Evolutionary conservation across 2,888 invertebrate species (phyloP).

Genomic region (Dynastes hyllus): DNA sequence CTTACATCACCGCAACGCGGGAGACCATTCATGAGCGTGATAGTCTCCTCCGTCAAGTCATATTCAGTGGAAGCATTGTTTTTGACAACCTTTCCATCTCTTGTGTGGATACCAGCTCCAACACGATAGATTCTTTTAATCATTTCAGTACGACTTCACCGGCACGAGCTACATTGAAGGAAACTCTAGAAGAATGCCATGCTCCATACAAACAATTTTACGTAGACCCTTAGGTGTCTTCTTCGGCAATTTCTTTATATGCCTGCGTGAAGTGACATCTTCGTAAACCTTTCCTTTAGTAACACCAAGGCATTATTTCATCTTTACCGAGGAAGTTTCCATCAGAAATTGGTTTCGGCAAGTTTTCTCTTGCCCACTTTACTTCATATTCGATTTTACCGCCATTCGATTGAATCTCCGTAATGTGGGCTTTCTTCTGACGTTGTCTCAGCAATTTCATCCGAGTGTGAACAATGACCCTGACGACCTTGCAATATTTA

Average conservation of each 20-base stretch:
- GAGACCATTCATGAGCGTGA: slow-evolving; percentile 99
- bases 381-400: slow-evolving; percentile 97
- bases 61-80: slow-evolving; percentile 99
- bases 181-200: slow-evolving; percentile 99
- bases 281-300: slow-evolving; percentile 99
- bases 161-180: slow-evolving; percentile 99
- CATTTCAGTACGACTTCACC: slow-evolving; percentile 99
- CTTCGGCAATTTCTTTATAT: slow-evolving; percentile 99
- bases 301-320: slow-evolving; percentile 99
- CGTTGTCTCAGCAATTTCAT: slow-evolving; percentile 98
- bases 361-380: slow-evolving; percentile 95
- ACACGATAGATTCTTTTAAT: slow-evolving; percentile 99
- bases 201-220: slow-evolving; percentile 99
- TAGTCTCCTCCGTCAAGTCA: slow-evolving; percentile 95
- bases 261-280: slow-evolving; percentile 99
- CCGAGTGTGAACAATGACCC: slow-evolving; percentile 98
- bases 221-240: slow-evolving; percentile 99
- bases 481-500: slow-evolving; percentile 97
- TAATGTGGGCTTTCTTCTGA: slow-evolving; percentile 99
- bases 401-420: slow-evolving; percentile 99
- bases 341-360: slow-evolving; percentile 95
- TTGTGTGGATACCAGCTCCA: slow-evolving; percentile 87
- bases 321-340: slow-evolving; percentile 94
- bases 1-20: slow-evolving; percentile 99
- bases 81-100: slow-evolving; percentile 91